phyloP scores from a whole-genome alignment of 2,797 vertebrate species.

The Pantherophis alleghaniensis region DNA sequence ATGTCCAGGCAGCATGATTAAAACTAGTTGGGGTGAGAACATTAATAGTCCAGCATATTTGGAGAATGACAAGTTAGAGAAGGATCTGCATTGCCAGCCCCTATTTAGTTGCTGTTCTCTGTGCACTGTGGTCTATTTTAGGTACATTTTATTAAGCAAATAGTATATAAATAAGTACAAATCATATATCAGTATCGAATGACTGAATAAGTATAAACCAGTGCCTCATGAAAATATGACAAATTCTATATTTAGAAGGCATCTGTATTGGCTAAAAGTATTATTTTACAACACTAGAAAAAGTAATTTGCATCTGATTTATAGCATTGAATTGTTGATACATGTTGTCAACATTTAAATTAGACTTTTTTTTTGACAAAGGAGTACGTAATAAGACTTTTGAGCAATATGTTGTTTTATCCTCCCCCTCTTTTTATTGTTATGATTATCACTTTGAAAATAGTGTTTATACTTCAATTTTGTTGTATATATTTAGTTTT shows the following conservation, averaged over 20 bases:
- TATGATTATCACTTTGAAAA: not conserved
- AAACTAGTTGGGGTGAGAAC: not conserved
- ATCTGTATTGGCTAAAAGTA: not conserved
- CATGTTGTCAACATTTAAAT: not conserved
- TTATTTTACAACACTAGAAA: not conserved
- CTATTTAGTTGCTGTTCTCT: slow-evolving; percentile 33
- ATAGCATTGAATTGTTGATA: not conserved
- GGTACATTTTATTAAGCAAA: slow-evolving; percentile 52
- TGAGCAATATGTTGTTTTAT: not conserved
- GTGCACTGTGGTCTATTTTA: slow-evolving; percentile 22
- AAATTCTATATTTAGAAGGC: not conserved
- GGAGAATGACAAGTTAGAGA: not conserved
- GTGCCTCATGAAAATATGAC: not conserved
- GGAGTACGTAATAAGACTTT: not conserved
- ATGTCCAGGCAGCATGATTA: not conserved
- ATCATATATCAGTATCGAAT: slow-evolving; percentile 53
- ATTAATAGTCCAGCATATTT: not conserved
- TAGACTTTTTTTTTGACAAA: not conserved
- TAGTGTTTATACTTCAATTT: not conserved
- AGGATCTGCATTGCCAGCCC: slow-evolving; percentile 15
- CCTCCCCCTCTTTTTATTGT: not conserved
- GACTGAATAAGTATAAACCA: not conserved
- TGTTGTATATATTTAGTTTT: not conserved
- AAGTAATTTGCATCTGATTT: not conserved
- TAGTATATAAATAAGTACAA: slow-evolving; percentile 53